A percentile compares a stretch with the other conserved stretches of the same genome.
phyloP scores from a whole-genome alignment of 2,797 vertebrate genomes.

The Diplodus puntazzo region DNA sequence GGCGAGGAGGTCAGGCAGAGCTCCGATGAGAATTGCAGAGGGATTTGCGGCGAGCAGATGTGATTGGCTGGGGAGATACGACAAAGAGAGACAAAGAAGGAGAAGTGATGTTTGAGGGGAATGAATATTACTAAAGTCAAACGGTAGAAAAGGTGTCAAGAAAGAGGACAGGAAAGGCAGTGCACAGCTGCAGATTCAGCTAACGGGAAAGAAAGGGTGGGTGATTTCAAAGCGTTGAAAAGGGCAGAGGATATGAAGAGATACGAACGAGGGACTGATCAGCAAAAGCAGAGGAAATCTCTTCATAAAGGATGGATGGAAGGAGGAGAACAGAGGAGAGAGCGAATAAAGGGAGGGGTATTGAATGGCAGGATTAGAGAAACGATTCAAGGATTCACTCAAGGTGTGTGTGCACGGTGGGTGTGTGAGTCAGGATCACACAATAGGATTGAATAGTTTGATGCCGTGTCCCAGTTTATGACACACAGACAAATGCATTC shows the following conservation, averaged over 20 bases:
- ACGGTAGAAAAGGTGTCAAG: slow-evolving; percentile 18
- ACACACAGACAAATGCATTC: not conserved
- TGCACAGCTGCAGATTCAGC: slow-evolving; percentile 44
- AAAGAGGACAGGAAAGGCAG: slow-evolving; percentile 21
- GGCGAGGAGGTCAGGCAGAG: slow-evolving; percentile 54
- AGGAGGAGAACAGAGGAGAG: slow-evolving; percentile 22
- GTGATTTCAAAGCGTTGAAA: slow-evolving; percentile 23
- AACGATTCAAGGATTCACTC: slow-evolving; percentile 47
- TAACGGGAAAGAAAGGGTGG: slow-evolving; percentile 11
- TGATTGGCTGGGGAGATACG: slow-evolving; percentile 40
- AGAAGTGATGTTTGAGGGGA: slow-evolving; percentile 12
- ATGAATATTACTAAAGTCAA: slow-evolving; percentile 21
- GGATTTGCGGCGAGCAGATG: slow-evolving; percentile 43
- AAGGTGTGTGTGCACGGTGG: not conserved
- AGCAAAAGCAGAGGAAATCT: slow-evolving; percentile 52
- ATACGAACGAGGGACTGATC: slow-evolving; percentile 36
- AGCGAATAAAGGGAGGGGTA: slow-evolving; percentile 10
- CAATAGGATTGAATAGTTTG: slow-evolving; percentile 10
- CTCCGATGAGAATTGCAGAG: slow-evolving; percentile 30
- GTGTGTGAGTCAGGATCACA: slow-evolving; percentile 13
- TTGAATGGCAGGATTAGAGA: slow-evolving; percentile 43
- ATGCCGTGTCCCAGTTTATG: slow-evolving; percentile 11
- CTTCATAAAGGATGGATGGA: slow-evolving; percentile 45
- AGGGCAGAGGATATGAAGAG: slow-evolving; percentile 31
- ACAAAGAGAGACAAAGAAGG: slow-evolving; percentile 6